These are phyloP conservation scores for Tipula lateralis DNA, from an alignment of 2,888 invertebrate genomes.

Conservation along the genomic window DNA sequence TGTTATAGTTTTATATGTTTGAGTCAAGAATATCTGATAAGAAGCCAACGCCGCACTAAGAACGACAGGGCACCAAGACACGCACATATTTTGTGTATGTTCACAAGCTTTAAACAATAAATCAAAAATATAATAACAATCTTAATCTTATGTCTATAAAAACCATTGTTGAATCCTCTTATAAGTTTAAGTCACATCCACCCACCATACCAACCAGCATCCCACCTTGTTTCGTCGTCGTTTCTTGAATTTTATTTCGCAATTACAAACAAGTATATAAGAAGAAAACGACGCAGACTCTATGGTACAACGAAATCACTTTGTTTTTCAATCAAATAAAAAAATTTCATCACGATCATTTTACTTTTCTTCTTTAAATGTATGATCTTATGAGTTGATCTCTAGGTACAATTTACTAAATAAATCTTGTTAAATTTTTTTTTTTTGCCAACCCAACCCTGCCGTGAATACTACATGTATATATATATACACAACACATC, in stretches of 20 bases:
- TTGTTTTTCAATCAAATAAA: background rate
- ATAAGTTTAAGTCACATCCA: background rate
- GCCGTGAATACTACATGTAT: background rate
- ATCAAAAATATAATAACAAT: background rate
- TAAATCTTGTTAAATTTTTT: background rate
- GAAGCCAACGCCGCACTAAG: background rate
- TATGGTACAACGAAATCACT: background rate
- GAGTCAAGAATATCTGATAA: background rate
- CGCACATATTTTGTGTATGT: background rate
- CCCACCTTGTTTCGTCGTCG: background rate
- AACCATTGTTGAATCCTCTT: background rate
- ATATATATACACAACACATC: background rate
- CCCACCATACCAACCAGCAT: background rate
- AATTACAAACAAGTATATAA: too few species aligned
- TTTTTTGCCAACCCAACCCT: background rate
- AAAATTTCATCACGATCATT: background rate
- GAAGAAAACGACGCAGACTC: background rate
- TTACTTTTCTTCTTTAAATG: background rate
- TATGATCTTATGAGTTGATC: background rate
- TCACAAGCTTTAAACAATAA: background rate
- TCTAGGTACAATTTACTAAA: slow-evolving; percentile 1
- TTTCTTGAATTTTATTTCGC: background rate
- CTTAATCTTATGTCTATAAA: background rate
- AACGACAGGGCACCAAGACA: background rate
- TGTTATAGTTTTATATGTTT: background rate